Evolutionary conservation across 2,113 vertebrate species (phyloP).

Genomic region (Erinaceus europaeus): DNA sequence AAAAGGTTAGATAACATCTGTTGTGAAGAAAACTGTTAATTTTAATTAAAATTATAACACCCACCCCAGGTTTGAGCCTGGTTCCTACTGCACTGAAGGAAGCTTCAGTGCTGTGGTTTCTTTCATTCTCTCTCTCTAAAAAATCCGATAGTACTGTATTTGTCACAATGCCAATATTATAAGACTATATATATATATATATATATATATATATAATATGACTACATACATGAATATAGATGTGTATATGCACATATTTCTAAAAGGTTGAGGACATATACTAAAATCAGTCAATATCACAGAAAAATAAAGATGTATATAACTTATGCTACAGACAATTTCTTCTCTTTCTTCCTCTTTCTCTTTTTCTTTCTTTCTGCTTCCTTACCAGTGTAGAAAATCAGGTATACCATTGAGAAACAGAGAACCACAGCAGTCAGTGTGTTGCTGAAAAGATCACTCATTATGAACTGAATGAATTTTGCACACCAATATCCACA

Average conservation of each 20-base stretch:
- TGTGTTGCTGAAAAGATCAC: slow-evolving; percentile 56
- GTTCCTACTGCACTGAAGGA: too few relatives aligned
- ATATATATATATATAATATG: too few relatives aligned
- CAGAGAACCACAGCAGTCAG: slow-evolving; percentile 53
- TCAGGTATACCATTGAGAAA: slow-evolving; percentile 69
- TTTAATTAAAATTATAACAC: not conserved
- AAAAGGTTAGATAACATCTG: not conserved
- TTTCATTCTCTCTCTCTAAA: too few relatives aligned
- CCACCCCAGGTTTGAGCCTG: too few relatives aligned
- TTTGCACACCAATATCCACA: slow-evolving; percentile 54
- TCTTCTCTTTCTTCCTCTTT: too few relatives aligned
- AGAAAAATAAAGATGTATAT: not conserved
- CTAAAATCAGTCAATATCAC: not conserved
- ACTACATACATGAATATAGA: not conserved
- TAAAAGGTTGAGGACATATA: not conserved
- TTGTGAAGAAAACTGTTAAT: not conserved
- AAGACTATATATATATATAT: too few relatives aligned
- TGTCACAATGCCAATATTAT: not conserved
- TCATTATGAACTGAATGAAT: slow-evolving; percentile 47
- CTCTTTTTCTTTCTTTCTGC: too few relatives aligned
- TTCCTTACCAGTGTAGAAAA: slow-evolving; percentile 72
- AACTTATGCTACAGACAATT: not conserved
- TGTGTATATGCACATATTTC: not conserved
- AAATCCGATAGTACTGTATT: too few relatives aligned
- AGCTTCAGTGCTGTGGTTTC: too few relatives aligned